Conservation (phyloP, 2,797 vertebrate species). For the Spea hammondii region DNA sequence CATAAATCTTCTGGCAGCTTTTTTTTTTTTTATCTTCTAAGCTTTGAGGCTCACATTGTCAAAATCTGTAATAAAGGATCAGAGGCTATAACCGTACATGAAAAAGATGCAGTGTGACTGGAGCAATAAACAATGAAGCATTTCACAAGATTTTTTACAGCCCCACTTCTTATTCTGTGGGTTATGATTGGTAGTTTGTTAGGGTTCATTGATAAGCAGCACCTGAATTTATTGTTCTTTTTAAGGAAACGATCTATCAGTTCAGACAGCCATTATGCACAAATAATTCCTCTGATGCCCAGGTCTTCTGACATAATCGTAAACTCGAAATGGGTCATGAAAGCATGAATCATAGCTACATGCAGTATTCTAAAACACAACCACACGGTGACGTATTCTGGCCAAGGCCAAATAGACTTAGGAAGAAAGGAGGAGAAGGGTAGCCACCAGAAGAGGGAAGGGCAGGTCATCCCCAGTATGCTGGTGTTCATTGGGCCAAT, state of each 20-base stretch:
- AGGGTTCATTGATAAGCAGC: neutral
- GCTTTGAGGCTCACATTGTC: slow-evolving; percentile 11
- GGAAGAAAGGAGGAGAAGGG: too few species aligned
- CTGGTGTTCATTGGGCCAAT: too few species aligned
- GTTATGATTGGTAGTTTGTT: neutral
- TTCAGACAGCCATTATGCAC: neutral
- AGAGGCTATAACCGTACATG: slow-evolving; percentile 1
- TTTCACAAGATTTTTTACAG: neutral
- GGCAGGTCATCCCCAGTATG: too few species aligned
- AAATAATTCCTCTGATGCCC: neutral
- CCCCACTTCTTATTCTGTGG: neutral
- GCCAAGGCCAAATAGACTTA: neutral
- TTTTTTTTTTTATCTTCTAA: slow-evolving; percentile 16
- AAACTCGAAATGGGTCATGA: neutral
- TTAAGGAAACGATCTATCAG: slow-evolving; percentile 2
- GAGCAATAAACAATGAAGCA: slow-evolving; percentile 5
- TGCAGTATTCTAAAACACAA: too few species aligned
- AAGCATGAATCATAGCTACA: too few species aligned
- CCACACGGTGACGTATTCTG: neutral
- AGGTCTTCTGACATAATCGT: neutral
- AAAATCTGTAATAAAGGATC: slow-evolving; percentile 28
- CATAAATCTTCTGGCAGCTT: slow-evolving; percentile 4
- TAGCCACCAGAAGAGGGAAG: too few species aligned
- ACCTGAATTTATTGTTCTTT: neutral
- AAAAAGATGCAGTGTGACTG: slow-evolving; percentile 4